Conservation (phyloP, 2,113 vertebrate genomes). For the Calyptommatus sinebrachiatus region DNA sequence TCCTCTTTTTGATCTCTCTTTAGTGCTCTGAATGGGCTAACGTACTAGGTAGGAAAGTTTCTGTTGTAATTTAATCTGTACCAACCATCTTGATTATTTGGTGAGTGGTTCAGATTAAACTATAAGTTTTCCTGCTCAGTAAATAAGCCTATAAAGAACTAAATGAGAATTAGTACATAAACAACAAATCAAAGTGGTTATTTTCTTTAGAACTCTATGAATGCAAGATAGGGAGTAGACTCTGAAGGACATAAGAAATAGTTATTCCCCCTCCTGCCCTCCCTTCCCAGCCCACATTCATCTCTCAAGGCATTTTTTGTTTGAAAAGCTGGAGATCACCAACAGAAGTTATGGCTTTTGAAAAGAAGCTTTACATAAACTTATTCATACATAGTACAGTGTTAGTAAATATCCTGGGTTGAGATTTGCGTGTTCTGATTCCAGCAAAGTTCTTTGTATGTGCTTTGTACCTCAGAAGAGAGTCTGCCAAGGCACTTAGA, state of each 20-base stretch:
- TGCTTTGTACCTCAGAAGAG: conserved; percentile 76
- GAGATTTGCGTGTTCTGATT: conserved; percentile 62
- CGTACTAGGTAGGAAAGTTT: conserved; percentile 57
- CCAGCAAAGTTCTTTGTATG: conserved; percentile 71
- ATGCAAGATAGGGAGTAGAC: conserved; percentile 9
- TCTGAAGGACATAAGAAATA: conserved; percentile 6
- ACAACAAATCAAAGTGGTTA: conserved; percentile 33
- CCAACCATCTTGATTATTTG: not conserved
- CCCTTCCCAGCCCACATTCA: conserved; percentile 40
- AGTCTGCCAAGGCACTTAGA: conserved; percentile 79
- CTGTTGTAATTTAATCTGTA: conserved; percentile 24
- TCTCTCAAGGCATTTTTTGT: conserved; percentile 59
- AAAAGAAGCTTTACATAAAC: conserved; percentile 47
- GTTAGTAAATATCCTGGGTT: conserved; percentile 71
- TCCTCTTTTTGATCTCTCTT: conserved; percentile 27
- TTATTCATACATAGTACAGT: conserved; percentile 37
- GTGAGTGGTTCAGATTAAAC: not conserved
- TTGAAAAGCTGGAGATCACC: conserved; percentile 76
- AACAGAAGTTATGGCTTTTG: conserved; percentile 76
- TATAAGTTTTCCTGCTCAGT: too few species aligned
- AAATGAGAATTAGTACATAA: conserved; percentile 41
- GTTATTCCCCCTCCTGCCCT: not conserved
- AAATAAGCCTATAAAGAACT: conserved; percentile 4
- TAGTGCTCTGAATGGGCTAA: conserved; percentile 50
- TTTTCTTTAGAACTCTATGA: conserved; percentile 41